A percentile compares a stretch with the other conserved stretches of the same genome.
These are phyloP conservation scores for Nicator chloris DNA, from an alignment of 2,113 vertebrate genomes.

Conservation along the genomic window DNA sequence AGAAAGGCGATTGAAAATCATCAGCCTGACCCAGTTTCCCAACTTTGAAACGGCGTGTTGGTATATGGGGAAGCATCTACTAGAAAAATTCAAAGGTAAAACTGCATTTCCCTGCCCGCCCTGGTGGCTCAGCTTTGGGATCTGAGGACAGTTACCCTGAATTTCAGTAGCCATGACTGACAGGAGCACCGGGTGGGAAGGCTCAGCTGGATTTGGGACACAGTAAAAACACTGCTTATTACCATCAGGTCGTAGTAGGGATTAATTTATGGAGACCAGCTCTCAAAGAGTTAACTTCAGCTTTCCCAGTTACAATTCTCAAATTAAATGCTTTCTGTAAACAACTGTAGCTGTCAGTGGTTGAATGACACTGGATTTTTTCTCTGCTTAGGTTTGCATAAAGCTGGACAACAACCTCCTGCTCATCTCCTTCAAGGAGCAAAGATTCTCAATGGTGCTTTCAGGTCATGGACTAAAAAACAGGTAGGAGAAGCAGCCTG, in stretches of 20 bases:
- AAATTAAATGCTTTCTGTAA: background rate
- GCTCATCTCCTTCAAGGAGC: conserved; percentile 93
- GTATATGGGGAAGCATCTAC: conserved; percentile 92
- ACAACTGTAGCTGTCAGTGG: background rate
- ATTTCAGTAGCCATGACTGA: background rate
- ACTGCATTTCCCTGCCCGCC: background rate
- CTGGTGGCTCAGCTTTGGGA: background rate
- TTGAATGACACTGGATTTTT: background rate
- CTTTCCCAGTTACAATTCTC: background rate
- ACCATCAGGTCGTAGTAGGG: background rate
- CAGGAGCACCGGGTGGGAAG: background rate
- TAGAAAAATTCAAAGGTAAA: conserved; percentile 95
- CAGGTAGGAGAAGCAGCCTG: conserved; percentile 77
- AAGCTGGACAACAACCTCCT: conserved; percentile 91
- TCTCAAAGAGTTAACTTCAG: background rate
- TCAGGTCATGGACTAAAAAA: conserved; percentile 98
- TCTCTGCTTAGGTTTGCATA: conserved; percentile 86
- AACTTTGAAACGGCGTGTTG: conserved; percentile 98
- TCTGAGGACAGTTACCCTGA: background rate
- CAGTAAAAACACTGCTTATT: background rate
- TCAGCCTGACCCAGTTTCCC: conserved; percentile 91
- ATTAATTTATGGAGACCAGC: background rate
- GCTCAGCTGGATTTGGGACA: background rate
- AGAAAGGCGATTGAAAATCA: conserved; percentile 90
- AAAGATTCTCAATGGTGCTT: conserved; percentile 98